Base-by-base conservation (phyloP, 2,888 invertebrate genomes). In the Ectropis crepuscularia region DNA sequence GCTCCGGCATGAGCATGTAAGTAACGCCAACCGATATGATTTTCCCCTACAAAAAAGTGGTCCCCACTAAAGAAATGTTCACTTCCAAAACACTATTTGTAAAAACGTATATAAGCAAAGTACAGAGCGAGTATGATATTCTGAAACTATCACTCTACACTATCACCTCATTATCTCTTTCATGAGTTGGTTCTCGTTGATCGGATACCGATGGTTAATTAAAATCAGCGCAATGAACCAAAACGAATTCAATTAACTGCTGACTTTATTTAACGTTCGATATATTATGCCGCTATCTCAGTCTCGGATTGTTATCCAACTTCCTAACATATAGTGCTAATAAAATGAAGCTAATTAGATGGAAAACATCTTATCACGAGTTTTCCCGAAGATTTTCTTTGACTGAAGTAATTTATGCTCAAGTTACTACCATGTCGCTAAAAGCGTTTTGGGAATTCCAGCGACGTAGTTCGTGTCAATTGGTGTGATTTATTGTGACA, bases 271-370 rank as follows among this genome's bases (percentile, higher is more conserved):
- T 12, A 9, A 1, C 11, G 12, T 39, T 9, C 12, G 5, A 36
- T 12, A 50, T 12, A 39, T 50, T 8, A 50, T 39, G 9, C 6
- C 2, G 0, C 16, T 39, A 9, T 0, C 37, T 6, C 28, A 12
- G 43, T 6, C 28, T 42, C 47, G 49, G n/a, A 16, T 39, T 42
- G 6, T 51, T 28, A 16, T 46, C 51, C 28, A 53, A 60, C 47
- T 55, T 6, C 51, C 38, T 36, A 53, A 51, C 47, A 51, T 47
- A 51, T 38, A 37, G 38, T 12, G 9, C 28, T 57, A 62, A 57
- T 47, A 61, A 43, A 57, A 57, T 58, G 48, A 53, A 63, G 28
- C 43, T 53, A 63, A 63, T 63, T 58, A 63, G n/a, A 53, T 53
- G 57, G 58, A 63, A 63, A 58, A 58, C 28, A 43, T 63, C 53